Evolutionary conservation across 92 coral and sea anemone genomes (phyloP), one percentile per base, ranked within the genome.

Genomic region (Parazoanthus swiftii): DNA sequence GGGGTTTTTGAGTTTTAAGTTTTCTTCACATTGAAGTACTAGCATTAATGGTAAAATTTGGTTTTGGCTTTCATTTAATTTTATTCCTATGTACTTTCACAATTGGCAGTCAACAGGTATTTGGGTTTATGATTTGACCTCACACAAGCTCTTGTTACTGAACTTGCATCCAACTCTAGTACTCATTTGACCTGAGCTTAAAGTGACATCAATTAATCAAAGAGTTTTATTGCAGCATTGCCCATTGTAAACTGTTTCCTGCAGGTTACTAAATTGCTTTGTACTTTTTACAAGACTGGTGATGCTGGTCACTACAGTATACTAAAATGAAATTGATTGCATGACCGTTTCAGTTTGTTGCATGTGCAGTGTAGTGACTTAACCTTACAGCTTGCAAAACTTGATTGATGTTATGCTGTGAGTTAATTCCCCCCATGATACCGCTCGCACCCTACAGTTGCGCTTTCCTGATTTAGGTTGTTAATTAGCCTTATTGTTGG

Each of bases 401-500:
- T 16, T 8, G 20, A 54, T 48, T 79, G 67, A 1, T 51, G 0
- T 66, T 44, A 39, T 63, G 70, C 70, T 63, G 46, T 20, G 58
- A 67, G 59, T 67, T 8, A 39, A 44, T 50, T 82, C 63, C 79
- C 33, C 70, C 44, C 71, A 84, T 46, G 77, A 20, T 84, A 43
- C 68, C 68, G 87, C 70, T 18, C 70, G 59, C 86, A 35, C 51
- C 35, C 20, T 71, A 73, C 78, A 59, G 65, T n/a, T 44, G 44
- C 86, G 79, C 8, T 80, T 39, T 44, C 82, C 50, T 21, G 11
- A 77, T 50, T 36, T 89, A 86, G 85, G 80, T 81, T 77, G 88
- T 92, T 90, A 90, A 90, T 88, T 65, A 92, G 89, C 88, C 33
- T 89, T 92, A 86, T 92, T 90, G 85, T 92, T 92, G 94, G 87